These are phyloP conservation scores for Triplophysa rosa DNA, from an alignment of 2,113 vertebrate genomes.

Conservation along the genomic window DNA sequence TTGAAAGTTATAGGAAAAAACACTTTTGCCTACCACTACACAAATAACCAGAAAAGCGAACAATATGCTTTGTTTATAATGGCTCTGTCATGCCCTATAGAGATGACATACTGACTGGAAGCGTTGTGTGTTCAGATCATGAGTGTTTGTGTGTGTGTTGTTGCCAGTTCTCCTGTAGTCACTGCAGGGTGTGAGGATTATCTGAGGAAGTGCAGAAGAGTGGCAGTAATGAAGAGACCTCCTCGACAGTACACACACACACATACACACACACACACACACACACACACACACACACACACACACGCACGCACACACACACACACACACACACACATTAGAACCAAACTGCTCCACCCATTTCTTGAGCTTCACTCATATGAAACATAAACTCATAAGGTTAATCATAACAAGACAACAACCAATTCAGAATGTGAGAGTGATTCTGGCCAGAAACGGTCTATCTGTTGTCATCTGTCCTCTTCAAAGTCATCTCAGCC, in stretches of 20 bases:
- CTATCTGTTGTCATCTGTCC: constrained; percentile 61
- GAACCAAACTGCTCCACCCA: neutral
- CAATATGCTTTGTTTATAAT: constrained; percentile 2
- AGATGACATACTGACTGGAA: constrained; percentile 33
- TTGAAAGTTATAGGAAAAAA: neutral
- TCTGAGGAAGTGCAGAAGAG: constrained; percentile 59
- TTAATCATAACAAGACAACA: neutral
- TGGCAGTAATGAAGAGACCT: constrained; percentile 57
- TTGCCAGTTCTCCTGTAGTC: constrained; percentile 55
- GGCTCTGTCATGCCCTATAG: constrained; percentile 14
- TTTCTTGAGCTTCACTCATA: constrained; percentile 1
- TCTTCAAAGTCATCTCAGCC: constrained; percentile 70
- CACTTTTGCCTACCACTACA: neutral
- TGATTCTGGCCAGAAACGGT: constrained; percentile 35
- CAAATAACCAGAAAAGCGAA: neutral
- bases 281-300: too few relatives aligned
- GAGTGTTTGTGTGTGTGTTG: constrained; percentile 48
- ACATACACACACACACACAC: constrained; percentile 57
- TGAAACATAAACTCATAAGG: neutral
- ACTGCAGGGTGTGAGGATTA: constrained; percentile 56
- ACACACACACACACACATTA: constrained; percentile 60
- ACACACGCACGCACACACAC: constrained; percentile 62
- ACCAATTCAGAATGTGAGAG: constrained; percentile 38
- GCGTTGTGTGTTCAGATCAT: constrained; percentile 46
- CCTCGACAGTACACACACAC: constrained; percentile 56